Base-by-base conservation (phyloP, 2,888 invertebrate species). In the Melanophora roralis region DNA sequence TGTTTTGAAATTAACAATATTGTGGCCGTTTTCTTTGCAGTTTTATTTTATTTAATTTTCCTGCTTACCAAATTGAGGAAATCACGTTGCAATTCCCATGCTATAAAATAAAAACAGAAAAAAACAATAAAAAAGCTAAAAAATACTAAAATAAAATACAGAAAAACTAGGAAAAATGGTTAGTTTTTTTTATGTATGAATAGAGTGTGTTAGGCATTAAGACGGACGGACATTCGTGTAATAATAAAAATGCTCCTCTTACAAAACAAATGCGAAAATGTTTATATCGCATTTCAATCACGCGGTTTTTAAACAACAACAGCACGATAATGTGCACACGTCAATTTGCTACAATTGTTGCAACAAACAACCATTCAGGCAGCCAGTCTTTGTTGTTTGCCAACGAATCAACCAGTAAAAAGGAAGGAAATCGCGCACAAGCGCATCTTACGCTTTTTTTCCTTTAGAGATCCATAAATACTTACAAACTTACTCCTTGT, bases 241-340 rank as follows among this genome's bases (percentile, higher is more conserved):
- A 27, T 73, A 71, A 45, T 49, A 68, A 73, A 73, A 74, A 51
- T 69, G 74, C 53, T 79, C 60, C 65, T 78, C 45, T 64, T 68
- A 68, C 57, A 32, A 77, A 79, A 74, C 77, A 68, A 82, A 81
- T 60, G 68, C 65, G 73, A 81, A 81, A 67, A 84, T 85, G 85
- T 86, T 87, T 86, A 86, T 88, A 87, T 88, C 88, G 86, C 88
- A 87, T 87, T 87, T 88, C 87, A 87, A 88, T 87, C 87, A 86
- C 86, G 86, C 86, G 73, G 76, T 78, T 69, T 45, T 68, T 43
- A 71, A 74, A 78, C 73, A 80, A 68, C 73, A 79, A 82, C 83
- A 74, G 78, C 78, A 80, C 74, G 80, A 76, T 76, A 80, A 80
- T 80, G 76, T 80, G 80, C 80, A 72, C 72, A 78, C 77, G 65